Conservation (phyloP, 2,888 invertebrate genomes). For the Magallana nippona region DNA sequence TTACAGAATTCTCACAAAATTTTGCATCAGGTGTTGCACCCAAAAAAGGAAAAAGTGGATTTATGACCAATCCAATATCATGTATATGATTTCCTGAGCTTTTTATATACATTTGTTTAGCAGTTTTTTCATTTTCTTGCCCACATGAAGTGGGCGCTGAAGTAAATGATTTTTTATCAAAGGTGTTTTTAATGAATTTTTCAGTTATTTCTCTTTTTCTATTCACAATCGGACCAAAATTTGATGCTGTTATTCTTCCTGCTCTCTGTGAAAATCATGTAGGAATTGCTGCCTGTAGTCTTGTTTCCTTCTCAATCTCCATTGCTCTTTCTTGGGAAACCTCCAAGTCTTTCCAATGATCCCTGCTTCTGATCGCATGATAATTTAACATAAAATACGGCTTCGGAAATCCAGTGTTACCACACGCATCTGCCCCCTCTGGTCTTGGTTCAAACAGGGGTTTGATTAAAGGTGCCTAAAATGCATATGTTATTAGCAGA, state of each 20-base stretch:
- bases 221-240: neutral
- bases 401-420: no score
- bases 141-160: neutral
- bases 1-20: no score
- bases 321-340: constrained; percentile 9
- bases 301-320: constrained; percentile 25
- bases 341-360: neutral
- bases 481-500: no score
- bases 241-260: constrained; percentile 17
- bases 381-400: no score
- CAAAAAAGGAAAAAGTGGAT: neutral
- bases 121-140: no score
- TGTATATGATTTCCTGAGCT: constrained; percentile 16
- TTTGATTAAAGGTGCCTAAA: no score
- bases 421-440: no score
- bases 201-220: constrained; percentile 31
- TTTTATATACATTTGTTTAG: constrained; percentile 27
- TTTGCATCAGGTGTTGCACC: no score
- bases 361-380: neutral
- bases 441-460: no score
- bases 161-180: constrained; percentile 18
- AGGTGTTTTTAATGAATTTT: neutral
- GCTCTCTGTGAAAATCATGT: neutral
- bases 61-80: constrained; percentile 6
- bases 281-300: neutral